phyloP scores from a whole-genome alignment of 2,888 invertebrate species.

The Lysandra coridon region DNA sequence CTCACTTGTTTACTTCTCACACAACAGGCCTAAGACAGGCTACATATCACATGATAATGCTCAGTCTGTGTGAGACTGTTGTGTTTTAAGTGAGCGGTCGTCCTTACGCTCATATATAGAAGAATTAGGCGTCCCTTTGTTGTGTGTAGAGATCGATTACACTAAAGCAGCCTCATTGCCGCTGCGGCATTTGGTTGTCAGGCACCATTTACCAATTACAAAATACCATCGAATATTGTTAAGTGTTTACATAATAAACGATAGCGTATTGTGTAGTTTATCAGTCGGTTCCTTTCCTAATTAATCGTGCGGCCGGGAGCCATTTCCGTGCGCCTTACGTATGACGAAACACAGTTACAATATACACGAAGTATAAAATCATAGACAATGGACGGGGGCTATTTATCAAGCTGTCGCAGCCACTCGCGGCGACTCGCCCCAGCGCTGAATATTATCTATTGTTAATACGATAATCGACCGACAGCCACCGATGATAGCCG shows the following conservation, averaged over 20 bases:
- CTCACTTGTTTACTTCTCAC: no score
- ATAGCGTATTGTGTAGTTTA: neutral
- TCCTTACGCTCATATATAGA: no score
- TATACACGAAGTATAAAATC: neutral
- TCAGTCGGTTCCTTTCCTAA: neutral
- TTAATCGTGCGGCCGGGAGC: neutral
- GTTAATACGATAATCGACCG: constrained; percentile 3
- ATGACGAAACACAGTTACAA: neutral
- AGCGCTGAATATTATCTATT: constrained; percentile 8
- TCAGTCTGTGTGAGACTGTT: no score
- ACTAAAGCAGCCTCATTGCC: neutral
- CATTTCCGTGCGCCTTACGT: neutral
- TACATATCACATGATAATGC: no score
- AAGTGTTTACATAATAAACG: neutral
- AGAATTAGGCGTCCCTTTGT: neutral
- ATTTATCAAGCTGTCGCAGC: constrained; percentile 1
- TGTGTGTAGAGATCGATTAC: neutral
- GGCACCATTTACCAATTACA: neutral
- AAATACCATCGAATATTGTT: neutral
- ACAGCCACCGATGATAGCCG: neutral
- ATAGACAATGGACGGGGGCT: constrained; percentile 1
- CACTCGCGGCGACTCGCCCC: neutral
- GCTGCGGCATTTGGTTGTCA: neutral
- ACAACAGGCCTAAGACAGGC: no score
- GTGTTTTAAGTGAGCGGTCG: no score